Evolutionary conservation across 2,113 vertebrate species (phyloP).

Genomic region (Oryzias curvinotus): DNA sequence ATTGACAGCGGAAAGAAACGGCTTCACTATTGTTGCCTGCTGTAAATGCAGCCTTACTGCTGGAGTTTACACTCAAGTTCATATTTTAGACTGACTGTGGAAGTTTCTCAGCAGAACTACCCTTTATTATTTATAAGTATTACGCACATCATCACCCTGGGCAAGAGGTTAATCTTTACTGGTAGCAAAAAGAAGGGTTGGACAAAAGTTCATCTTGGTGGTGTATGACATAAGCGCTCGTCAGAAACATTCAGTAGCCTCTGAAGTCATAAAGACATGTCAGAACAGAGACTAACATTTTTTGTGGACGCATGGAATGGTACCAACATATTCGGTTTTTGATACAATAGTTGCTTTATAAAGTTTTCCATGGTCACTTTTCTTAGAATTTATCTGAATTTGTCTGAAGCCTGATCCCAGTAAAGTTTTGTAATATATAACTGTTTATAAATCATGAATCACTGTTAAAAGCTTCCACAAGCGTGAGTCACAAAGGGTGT

Average conservation of each 20-base stretch:
- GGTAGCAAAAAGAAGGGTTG: constrained; percentile 20
- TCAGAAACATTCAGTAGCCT: constrained; percentile 7
- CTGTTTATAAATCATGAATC: too few relatives aligned
- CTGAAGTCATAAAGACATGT: not conserved
- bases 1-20: constrained; percentile 24
- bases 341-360: too few relatives aligned
- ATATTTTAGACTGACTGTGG: constrained; percentile 22
- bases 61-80: constrained; percentile 25
- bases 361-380: too few relatives aligned
- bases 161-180: constrained; percentile 36
- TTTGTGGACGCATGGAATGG: too few relatives aligned
- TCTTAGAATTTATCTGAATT: too few relatives aligned
- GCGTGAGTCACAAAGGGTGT: too few relatives aligned
- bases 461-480: too few relatives aligned
- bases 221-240: constrained; percentile 6
- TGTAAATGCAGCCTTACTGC: constrained; percentile 20
- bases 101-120: constrained; percentile 47
- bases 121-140: constrained; percentile 65
- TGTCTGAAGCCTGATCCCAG: too few relatives aligned
- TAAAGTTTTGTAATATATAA: too few relatives aligned
- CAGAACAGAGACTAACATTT: too few relatives aligned
- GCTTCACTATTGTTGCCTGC: constrained; percentile 31
- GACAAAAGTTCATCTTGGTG: constrained; percentile 16
- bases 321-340: too few relatives aligned
- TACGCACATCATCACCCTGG: constrained; percentile 47